Conservation (phyloP, 2,888 invertebrate species). For the Hyppa rectilinea region DNA sequence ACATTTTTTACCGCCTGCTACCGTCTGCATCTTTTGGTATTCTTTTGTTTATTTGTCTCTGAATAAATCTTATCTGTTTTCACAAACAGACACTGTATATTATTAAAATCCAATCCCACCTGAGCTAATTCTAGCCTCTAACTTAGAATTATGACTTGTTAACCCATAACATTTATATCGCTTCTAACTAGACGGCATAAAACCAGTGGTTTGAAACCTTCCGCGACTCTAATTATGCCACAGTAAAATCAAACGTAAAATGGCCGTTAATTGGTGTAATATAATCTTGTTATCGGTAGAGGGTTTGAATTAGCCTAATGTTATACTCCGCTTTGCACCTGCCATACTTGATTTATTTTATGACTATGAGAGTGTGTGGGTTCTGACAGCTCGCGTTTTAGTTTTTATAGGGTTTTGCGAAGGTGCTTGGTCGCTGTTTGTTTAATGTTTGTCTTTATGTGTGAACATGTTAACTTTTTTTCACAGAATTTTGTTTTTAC, state of each 20-base stretch:
- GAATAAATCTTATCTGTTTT: constrained; percentile 12
- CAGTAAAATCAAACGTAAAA: constrained; percentile 81
- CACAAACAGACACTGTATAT: constrained; percentile 1
- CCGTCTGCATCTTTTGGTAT: too few relatives aligned
- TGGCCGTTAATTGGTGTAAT: constrained; percentile 79
- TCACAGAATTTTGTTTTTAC: not conserved
- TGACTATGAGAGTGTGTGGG: constrained; percentile 34
- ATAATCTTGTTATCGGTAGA: constrained; percentile 79
- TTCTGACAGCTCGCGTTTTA: constrained; percentile 1
- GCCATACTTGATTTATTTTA: constrained; percentile 52
- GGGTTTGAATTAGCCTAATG: constrained; percentile 72
- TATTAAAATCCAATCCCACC: constrained; percentile 20
- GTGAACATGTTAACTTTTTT: not conserved
- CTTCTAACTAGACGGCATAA: constrained; percentile 51
- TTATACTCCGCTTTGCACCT: constrained; percentile 68
- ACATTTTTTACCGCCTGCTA: not conserved
- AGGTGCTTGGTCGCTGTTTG: not conserved
- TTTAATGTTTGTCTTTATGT: not conserved
- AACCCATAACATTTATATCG: constrained; percentile 48
- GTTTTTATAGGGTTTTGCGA: constrained; percentile 3
- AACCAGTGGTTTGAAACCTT: constrained; percentile 77
- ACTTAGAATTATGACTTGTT: constrained; percentile 45
- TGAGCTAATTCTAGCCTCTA: constrained; percentile 33
- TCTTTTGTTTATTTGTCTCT: not conserved
- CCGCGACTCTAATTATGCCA: constrained; percentile 76